Percentiles rank a stretch among this genome's conserved stretches.
Evolutionary conservation across 2,888 invertebrate species (phyloP).

Genomic region (Dicyrtomina minuta): DNA sequence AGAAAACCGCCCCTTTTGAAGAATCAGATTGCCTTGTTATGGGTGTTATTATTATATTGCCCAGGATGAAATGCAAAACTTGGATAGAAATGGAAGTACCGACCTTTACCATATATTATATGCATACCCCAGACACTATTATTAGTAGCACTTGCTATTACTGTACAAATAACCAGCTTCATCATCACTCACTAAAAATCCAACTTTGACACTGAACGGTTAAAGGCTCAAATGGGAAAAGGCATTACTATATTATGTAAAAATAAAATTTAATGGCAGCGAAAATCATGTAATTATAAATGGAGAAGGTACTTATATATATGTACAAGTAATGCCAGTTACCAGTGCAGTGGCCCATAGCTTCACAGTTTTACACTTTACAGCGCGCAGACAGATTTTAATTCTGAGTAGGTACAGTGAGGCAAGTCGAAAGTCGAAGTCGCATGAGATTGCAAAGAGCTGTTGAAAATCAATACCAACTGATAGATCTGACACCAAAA

Average conservation of each 20-base stretch:
- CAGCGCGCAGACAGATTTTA: no score
- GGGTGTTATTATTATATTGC: neutral
- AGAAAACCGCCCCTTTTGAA: conserved; percentile 15
- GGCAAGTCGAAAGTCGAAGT: neutral
- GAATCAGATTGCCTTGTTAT: conserved; percentile 11
- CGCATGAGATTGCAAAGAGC: neutral
- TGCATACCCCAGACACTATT: no score
- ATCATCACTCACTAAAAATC: conserved; percentile 1
- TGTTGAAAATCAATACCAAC: conserved; percentile 8
- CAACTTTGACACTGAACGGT: no score
- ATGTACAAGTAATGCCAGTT: no score
- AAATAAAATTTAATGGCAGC: neutral
- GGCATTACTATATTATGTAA: no score
- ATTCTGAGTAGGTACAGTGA: neutral
- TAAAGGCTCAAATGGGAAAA: no score
- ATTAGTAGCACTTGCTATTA: no score
- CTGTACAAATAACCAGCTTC: neutral
- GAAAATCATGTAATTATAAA: no score
- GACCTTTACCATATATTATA: no score
- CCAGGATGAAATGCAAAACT: conserved; percentile 23
- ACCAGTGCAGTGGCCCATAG: neutral
- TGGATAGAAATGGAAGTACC: no score
- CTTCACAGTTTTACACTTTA: neutral
- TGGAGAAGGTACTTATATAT: neutral
- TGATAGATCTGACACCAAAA: neutral